These are phyloP conservation scores for Drosophila peninsularis DNA, from an alignment of 2,888 invertebrate species.

Conservation along the genomic window DNA sequence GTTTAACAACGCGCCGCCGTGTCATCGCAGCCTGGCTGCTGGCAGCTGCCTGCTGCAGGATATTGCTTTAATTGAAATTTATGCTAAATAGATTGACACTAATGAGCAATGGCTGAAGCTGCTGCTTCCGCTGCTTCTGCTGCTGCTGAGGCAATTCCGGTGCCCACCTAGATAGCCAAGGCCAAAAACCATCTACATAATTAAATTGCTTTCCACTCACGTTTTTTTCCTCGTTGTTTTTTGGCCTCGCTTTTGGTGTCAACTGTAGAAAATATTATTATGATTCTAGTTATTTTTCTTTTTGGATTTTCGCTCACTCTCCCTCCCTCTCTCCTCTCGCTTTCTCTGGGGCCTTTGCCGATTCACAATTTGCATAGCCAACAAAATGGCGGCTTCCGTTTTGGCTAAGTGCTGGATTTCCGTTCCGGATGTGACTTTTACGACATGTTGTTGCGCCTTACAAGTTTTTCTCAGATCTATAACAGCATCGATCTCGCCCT, in stretches of 20 bases:
- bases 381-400: slow-evolving; percentile 70
- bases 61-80: slow-evolving; percentile 81
- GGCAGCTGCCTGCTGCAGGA: slow-evolving; percentile 67
- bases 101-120: slow-evolving; percentile 73
- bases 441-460: slow-evolving; percentile 30
- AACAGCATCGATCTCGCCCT: slow-evolving; percentile 39
- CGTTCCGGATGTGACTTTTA: slow-evolving; percentile 57
- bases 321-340: background rate
- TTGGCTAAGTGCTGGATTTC: slow-evolving; percentile 66
- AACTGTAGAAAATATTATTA: slow-evolving; percentile 61
- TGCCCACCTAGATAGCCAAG: slow-evolving; percentile 23
- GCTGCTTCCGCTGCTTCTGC: slow-evolving; percentile 11
- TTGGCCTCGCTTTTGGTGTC: slow-evolving; percentile 39
- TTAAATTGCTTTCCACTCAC: slow-evolving; percentile 66
- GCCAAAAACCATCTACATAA: slow-evolving; percentile 70
- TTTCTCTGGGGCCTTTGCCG: background rate
- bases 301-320: background rate
- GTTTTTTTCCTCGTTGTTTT: slow-evolving; percentile 18
- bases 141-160: slow-evolving; percentile 56
- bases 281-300: slow-evolving; percentile 14
- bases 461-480: slow-evolving; percentile 37
- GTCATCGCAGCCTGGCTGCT: slow-evolving; percentile 18
- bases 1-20: slow-evolving; percentile 33
- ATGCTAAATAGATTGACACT: slow-evolving; percentile 81
- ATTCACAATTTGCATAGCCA: slow-evolving; percentile 54